Evolutionary conservation across 1,140 invertebrate species (phyloP).

Genomic region (Phthorimaea operculella): DNA sequence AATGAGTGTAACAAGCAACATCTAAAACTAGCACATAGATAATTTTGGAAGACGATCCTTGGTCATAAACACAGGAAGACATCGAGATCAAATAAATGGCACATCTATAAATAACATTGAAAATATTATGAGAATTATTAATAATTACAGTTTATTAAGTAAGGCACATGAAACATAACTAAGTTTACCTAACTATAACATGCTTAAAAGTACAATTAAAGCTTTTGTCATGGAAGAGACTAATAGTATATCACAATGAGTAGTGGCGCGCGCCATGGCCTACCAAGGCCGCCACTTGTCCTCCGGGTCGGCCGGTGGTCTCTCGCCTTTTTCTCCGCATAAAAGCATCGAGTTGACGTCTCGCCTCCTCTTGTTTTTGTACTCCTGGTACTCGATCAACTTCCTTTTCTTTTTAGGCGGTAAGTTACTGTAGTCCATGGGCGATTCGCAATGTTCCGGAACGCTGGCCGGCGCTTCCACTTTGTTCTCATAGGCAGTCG

Average conservation of each 20-base stretch:
- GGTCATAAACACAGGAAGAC: conserved; percentile 34
- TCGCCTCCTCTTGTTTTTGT: conserved; percentile 61
- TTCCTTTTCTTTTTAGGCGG: conserved; percentile 66
- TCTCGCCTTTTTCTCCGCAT: conserved; percentile 43
- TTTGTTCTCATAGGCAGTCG: conserved; percentile 34
- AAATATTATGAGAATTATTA: conserved; percentile 3
- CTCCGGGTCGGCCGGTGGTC: conserved; percentile 32
- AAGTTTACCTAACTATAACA: conserved; percentile 9
- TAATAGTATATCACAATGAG: conserved; percentile 53
- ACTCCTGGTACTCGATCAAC: conserved; percentile 62
- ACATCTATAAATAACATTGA: conserved; percentile 29
- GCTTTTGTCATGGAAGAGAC: conserved; percentile 59
- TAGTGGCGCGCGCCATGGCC: conserved; percentile 9
- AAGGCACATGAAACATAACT: background rate
- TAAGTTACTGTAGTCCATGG: conserved; percentile 63
- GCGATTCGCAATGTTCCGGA: conserved; percentile 58
- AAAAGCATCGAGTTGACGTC: conserved; percentile 51
- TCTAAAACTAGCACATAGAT: background rate
- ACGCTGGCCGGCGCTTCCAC: conserved; percentile 29
- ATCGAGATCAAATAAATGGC: conserved; percentile 60
- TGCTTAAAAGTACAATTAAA: conserved; percentile 59
- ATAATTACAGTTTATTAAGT: background rate
- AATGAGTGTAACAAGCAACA: background rate
- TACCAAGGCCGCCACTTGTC: conserved; percentile 60
- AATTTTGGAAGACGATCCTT: background rate